Conservation (phyloP, 64 coral and sea anemone genomes). For the Hydrozoanthus tunicans region DNA sequence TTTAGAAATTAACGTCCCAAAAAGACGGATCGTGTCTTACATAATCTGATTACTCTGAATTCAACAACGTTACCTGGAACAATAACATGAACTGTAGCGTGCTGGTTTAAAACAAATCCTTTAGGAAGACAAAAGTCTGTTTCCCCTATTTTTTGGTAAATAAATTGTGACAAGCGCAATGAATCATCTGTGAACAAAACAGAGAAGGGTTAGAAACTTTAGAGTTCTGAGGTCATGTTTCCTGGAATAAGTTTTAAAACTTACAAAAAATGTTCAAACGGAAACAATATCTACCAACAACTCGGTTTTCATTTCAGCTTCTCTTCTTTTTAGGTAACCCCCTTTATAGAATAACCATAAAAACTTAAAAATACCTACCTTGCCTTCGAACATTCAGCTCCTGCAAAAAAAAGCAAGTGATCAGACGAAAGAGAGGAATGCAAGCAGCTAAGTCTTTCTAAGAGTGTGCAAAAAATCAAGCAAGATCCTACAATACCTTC, state of each 20-base stretch:
- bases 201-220: not conserved
- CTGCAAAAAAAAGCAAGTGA: constrained; percentile 14
- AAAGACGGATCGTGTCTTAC: not conserved
- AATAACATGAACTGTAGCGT: constrained; percentile 95
- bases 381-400: constrained; percentile 64
- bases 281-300: not conserved
- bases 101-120: constrained; percentile 69
- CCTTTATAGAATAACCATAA: not conserved
- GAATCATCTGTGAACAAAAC: constrained; percentile 36
- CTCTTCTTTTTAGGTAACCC: no score
- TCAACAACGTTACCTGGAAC: constrained; percentile 77
- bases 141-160: constrained; percentile 79
- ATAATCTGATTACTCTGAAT: not conserved
- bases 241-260: not conserved
- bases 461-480: no score
- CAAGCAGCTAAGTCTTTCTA: not conserved
- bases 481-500: no score
- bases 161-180: constrained; percentile 80
- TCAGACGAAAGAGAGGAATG: not conserved
- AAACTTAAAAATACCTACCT: constrained; percentile 32
- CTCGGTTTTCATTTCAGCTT: not conserved
- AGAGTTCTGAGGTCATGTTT: not conserved
- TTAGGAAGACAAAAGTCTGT: constrained; percentile 77
- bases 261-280: no score
- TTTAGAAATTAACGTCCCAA: no score